Evolutionary conservation across 1,140 invertebrate genomes (phyloP), one percentile per base, ranked within the genome.

Genomic region (Pectinophora gossypiella): DNA sequence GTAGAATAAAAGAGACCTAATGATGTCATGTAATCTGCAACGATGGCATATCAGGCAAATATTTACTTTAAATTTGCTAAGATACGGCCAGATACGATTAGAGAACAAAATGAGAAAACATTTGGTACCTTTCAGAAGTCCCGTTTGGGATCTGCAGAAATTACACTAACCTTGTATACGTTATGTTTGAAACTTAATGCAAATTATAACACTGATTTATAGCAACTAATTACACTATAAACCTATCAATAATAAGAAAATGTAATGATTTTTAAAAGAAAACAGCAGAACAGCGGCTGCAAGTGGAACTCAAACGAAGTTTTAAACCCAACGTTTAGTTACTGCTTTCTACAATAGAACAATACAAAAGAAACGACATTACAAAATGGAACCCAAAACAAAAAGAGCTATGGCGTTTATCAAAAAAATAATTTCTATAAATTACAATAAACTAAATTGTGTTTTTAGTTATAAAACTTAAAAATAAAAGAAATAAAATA

Each of bases 1-100:
- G 78, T 81, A 71, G 56, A 36, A 53, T 64, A 72, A 40, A 40
- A 15, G 3, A 18, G 36, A 16, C 12, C 36, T 15, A 15, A 40
- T 40, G n/a, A 40, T 40, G 36, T 40, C n/a, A 40, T 15, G 7
- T 40, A 32, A n/a, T n/a, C 27, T 3, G 1, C n/a, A 32, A 12
- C n/a, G 1, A 32, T n/a, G 2, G n/a, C 1, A n/a, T 32, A 32
- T 32, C n/a, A 12, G 27, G 27, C n/a, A 7, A 1, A 32, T 3
- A 12, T 12, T 12, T 32, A 7, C 27, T 3, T 9, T 32, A 3
- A 3, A 32, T 3, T 32, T 32, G 27, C 27, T 32, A 12, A n/a
- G 27, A 32, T 32, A 32, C n/a, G 13, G 16, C n/a, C n/a, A 40
- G 16, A 40, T 40, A 40, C 15, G 16, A 16, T 40, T 2, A 40